Conservation (phyloP, 53 echinoderm and acorn worm genomes). For the Luidia sarsii region DNA sequence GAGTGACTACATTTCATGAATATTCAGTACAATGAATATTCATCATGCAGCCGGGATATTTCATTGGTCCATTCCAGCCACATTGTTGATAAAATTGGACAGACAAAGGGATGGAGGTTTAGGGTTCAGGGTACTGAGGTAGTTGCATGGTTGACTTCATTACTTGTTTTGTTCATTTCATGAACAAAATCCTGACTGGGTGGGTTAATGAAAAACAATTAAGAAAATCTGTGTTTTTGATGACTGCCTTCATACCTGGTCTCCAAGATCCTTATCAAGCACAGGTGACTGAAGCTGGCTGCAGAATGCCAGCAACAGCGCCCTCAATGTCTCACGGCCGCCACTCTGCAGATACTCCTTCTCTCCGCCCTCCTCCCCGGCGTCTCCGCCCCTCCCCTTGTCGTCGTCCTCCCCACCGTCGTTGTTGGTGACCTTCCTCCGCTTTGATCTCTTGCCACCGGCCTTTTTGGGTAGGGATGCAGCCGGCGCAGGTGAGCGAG, state of each 20-base stretch:
- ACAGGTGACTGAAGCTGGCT: constrained; percentile 75
- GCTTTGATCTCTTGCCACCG: background rate
- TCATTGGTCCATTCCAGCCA: no score
- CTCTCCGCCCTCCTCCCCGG: background rate
- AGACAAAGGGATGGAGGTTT: no score
- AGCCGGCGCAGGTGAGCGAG: background rate
- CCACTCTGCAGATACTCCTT: constrained; percentile 26
- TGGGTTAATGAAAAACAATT: background rate
- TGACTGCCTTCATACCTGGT: constrained; percentile 79
- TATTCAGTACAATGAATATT: no score
- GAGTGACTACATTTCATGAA: no score
- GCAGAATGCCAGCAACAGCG: constrained; percentile 76
- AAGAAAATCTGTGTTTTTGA: background rate
- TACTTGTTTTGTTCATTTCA: no score
- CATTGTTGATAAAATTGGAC: no score
- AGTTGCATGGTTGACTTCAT: no score
- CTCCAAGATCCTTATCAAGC: constrained; percentile 70
- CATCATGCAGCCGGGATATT: no score
- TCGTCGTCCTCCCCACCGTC: constrained; percentile 24
- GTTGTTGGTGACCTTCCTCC: constrained; percentile 47
- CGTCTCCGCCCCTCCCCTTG: background rate
- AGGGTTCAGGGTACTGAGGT: no score
- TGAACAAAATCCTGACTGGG: background rate
- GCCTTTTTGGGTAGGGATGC: background rate
- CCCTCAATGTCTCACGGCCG: constrained; percentile 27